A percentile compares a stretch with the other conserved stretches of the same genome.
Evolutionary conservation across 2,113 vertebrate genomes (phyloP).

Genomic region (Romanogobio albipinnatus): DNA sequence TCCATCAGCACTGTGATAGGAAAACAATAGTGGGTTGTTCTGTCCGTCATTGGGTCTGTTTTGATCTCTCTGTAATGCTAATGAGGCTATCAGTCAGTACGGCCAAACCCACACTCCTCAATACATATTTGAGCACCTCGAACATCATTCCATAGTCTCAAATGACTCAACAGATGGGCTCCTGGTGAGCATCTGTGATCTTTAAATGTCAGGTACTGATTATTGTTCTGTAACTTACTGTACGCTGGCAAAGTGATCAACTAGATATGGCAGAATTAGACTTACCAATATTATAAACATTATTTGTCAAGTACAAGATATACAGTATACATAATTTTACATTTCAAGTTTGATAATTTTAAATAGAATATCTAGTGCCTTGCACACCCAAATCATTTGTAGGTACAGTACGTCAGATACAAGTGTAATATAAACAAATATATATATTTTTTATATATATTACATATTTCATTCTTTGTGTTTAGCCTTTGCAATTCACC

Average conservation of each 20-base stretch:
- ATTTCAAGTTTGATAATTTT: neutral
- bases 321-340: neutral
- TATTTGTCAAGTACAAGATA: neutral
- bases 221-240: neutral
- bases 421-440: neutral
- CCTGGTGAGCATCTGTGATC: slow-evolving; percentile 7
- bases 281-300: neutral
- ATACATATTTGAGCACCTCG: slow-evolving; percentile 29
- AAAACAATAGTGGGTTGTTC: slow-evolving; percentile 42
- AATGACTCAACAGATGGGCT: slow-evolving; percentile 17
- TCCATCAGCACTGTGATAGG: slow-evolving; percentile 44
- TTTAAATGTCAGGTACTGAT: neutral
- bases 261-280: neutral
- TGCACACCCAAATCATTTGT: neutral
- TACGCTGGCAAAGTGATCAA: neutral
- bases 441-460: too few relatives aligned
- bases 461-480: too few relatives aligned
- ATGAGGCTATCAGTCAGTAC: slow-evolving; percentile 36
- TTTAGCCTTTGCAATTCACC: neutral
- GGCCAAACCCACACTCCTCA: slow-evolving; percentile 15
- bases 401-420: neutral
- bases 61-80: slow-evolving; percentile 57
- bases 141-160: slow-evolving; percentile 3
- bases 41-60: slow-evolving; percentile 43
- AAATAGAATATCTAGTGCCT: neutral